Evolutionary conservation across 2,888 invertebrate species (phyloP).

Genomic region (Cinara cedri): DNA sequence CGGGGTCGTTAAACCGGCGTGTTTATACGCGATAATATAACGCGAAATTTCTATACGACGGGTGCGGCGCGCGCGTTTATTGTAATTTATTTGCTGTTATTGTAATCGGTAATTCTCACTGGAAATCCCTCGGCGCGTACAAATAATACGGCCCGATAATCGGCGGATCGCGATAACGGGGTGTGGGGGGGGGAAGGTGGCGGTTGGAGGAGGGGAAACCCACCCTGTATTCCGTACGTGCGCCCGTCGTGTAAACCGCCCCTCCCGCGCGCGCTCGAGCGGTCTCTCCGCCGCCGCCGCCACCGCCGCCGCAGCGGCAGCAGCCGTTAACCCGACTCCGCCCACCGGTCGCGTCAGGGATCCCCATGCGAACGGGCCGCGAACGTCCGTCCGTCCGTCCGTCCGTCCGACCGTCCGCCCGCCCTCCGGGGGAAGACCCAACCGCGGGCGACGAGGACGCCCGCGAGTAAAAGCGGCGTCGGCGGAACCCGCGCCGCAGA

Average conservation of each 20-base stretch:
- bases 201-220: too few species aligned
- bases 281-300: conserved; percentile 28
- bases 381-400: conserved; percentile 46
- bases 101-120: too few species aligned
- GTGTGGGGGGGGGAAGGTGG: too few species aligned
- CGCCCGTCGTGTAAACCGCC: not conserved
- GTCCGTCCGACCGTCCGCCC: conserved; percentile 36
- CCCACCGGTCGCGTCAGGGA: conserved; percentile 53
- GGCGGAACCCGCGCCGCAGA: conserved; percentile 32
- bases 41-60: too few species aligned
- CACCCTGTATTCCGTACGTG: too few species aligned
- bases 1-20: too few species aligned
- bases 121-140: too few species aligned
- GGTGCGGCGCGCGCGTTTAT: too few species aligned
- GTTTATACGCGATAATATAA: too few species aligned
- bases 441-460: conserved; percentile 32
- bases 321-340: conserved; percentile 45
- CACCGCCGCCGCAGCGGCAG: not conserved
- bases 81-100: too few species aligned
- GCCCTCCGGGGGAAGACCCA: conserved; percentile 53
- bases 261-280: not conserved
- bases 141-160: too few species aligned
- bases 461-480: conserved; percentile 53
- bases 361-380: conserved; percentile 31
- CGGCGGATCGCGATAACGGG: too few species aligned